phyloP scores from a whole-genome alignment of 2,797 vertebrate species.

The Hippopotamyrus pictus region DNA sequence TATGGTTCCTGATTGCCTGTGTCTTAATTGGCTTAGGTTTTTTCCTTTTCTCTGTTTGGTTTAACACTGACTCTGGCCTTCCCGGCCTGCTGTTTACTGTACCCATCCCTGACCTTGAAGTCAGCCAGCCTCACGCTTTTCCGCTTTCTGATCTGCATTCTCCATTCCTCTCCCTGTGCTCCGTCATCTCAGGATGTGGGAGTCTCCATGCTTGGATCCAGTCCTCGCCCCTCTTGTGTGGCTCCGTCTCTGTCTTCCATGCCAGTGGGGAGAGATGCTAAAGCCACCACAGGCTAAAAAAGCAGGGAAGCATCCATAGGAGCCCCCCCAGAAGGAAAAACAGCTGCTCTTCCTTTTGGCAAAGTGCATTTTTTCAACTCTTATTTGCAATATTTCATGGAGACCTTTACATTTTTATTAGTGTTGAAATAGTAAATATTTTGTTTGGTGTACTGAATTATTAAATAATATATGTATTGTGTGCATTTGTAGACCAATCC shows the following conservation, averaged over 20 bases:
- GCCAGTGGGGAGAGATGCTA: neutral
- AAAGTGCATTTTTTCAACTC: neutral
- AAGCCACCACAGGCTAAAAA: neutral
- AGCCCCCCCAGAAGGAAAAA: neutral
- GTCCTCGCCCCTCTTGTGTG: neutral
- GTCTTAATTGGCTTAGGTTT: neutral
- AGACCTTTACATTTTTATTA: neutral
- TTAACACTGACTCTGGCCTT: neutral
- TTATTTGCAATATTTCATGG: neutral
- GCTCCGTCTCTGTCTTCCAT: neutral
- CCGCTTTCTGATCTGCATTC: neutral
- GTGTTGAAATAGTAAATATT: neutral
- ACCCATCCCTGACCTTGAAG: neutral
- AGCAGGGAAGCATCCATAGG: neutral
- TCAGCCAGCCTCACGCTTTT: neutral
- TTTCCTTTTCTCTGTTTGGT: neutral
- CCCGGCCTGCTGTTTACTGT: neutral
- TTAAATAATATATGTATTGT: neutral
- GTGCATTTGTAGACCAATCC: neutral
- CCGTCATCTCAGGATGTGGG: neutral
- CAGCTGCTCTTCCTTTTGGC: neutral
- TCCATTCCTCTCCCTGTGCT: neutral
- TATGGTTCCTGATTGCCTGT: neutral
- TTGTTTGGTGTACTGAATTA: neutral
- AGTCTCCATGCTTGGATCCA: neutral